Evolutionary conservation across 2,113 vertebrate genomes (phyloP), one percentile per base, ranked within the genome.

Genomic region (Nematolebias whitei): DNA sequence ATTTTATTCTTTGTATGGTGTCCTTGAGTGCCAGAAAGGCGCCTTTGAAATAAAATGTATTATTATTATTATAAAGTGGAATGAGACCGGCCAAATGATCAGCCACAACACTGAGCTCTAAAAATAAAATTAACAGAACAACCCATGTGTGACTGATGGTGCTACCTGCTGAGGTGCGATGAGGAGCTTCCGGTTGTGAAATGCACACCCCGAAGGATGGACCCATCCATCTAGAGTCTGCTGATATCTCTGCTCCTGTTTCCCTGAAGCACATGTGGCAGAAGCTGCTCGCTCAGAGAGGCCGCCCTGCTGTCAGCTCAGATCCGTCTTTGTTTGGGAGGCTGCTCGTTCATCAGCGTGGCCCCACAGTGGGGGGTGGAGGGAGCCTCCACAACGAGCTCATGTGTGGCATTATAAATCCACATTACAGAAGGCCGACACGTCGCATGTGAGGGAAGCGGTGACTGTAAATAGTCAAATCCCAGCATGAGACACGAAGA

Each of bases 281-380:
- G 71, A 76, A 70, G 79, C 78, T 48, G 45, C 55, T 43, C n/a
- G n/a, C n/a, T 35, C 20, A 55, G 56, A 71, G 74, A 84, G 82
- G 69, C 78, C 16, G 32, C 20, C 2, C 58, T 2, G 44, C 86
- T 86, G 79, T 88, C 88, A 88, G 79, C 74, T 80, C 80, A 56
- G 74, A 90, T 93, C 77, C 45, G 68, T 92, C 90, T 91, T 90
- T 54, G 73, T 92, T 92, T 85, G 16, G 56, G 50, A 38, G 39
- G 62, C 66, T 23, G 59, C 73, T 74, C 82, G 77, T 88, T 89
- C 90, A 85, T 92, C 86, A 90, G 26, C 26, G 67, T n/a, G n/a
- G n/a, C n/a, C n/a, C n/a, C n/a, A n/a, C n/a, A n/a, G 68, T 18
- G 55, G 44, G 56, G 61, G 60, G 59, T 66, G 82, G 84, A 78